Evolutionary conservation across 2,888 invertebrate species (phyloP).

Genomic region (Drosophila nigritarsus): DNA sequence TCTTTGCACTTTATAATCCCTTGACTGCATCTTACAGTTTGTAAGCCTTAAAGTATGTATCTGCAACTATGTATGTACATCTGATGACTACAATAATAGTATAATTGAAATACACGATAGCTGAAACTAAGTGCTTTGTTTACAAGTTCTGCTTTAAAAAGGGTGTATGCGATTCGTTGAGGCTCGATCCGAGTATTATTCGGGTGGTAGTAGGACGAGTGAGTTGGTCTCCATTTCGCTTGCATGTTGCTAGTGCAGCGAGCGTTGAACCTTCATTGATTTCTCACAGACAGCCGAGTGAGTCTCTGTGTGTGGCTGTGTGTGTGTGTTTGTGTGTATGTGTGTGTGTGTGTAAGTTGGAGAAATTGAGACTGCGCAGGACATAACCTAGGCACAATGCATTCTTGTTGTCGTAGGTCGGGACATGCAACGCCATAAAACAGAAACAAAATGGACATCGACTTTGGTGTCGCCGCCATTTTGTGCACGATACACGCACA

Average conservation of each 20-base stretch:
- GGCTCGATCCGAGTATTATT: background rate
- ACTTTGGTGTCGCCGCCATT: constrained; percentile 50
- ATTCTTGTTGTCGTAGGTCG: constrained; percentile 73
- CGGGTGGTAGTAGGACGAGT: background rate
- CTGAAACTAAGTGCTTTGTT: background rate
- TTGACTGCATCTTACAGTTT: background rate
- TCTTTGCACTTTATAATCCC: background rate
- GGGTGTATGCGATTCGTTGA: constrained; percentile 2
- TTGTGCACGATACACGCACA: constrained; percentile 32
- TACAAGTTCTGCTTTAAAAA: background rate
- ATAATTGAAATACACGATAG: too few species aligned
- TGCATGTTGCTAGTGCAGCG: constrained; percentile 44
- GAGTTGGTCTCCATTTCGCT: constrained; percentile 31
- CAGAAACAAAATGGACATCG: constrained; percentile 67
- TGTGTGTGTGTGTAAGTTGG: constrained; percentile 23
- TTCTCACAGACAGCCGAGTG: constrained; percentile 35
- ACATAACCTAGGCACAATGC: constrained; percentile 57
- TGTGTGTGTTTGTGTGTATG: constrained; percentile 12
- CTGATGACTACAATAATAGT: background rate
- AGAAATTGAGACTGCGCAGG: constrained; percentile 72
- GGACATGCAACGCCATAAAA: constrained; percentile 39
- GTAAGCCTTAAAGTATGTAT: background rate
- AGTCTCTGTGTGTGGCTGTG: constrained; percentile 11
- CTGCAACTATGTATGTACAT: background rate
- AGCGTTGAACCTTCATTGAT: constrained; percentile 75